Conservation (phyloP, 2,113 vertebrate species). For the Thymallus thymallus region DNA sequence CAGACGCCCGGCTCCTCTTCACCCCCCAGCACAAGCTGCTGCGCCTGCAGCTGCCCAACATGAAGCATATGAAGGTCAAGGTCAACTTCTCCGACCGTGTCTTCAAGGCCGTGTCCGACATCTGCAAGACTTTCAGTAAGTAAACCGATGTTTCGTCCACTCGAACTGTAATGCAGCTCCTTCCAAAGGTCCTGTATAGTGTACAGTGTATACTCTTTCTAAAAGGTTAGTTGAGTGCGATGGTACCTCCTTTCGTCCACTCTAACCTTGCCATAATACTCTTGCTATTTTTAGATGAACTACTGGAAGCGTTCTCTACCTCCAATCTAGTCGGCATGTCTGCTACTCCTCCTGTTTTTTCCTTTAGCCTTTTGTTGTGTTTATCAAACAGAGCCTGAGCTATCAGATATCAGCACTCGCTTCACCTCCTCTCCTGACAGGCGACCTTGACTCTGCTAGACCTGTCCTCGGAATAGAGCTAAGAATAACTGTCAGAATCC, state of each 20-base stretch:
- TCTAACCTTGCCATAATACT: not conserved
- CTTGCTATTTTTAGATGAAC: slow-evolving; percentile 32
- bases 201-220: not conserved
- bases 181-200: not conserved
- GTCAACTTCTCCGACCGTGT: slow-evolving; percentile 98
- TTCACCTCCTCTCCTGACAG: slow-evolving; percentile 22
- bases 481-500: slow-evolving; percentile 36
- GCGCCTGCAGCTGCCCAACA: slow-evolving; percentile 96
- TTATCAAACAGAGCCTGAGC: slow-evolving; percentile 55
- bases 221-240: not conserved
- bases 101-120: slow-evolving; percentile 98
- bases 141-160: slow-evolving; percentile 38
- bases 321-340: slow-evolving; percentile 11
- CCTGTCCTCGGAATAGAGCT: slow-evolving; percentile 39
- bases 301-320: slow-evolving; percentile 2
- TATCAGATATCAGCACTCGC: slow-evolving; percentile 3
- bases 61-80: slow-evolving; percentile 98
- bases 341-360: slow-evolving; percentile 30
- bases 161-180: not conserved
- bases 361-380: slow-evolving; percentile 49
- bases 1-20: slow-evolving; percentile 93
- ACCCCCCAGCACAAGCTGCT: slow-evolving; percentile 97
- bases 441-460: slow-evolving; percentile 4
- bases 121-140: slow-evolving; percentile 99
- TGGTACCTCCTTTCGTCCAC: not conserved